Evolutionary conservation across 1,140 invertebrate genomes (phyloP), one percentile per base, ranked within the genome.

Genomic region (Drosophila athabasca): DNA sequence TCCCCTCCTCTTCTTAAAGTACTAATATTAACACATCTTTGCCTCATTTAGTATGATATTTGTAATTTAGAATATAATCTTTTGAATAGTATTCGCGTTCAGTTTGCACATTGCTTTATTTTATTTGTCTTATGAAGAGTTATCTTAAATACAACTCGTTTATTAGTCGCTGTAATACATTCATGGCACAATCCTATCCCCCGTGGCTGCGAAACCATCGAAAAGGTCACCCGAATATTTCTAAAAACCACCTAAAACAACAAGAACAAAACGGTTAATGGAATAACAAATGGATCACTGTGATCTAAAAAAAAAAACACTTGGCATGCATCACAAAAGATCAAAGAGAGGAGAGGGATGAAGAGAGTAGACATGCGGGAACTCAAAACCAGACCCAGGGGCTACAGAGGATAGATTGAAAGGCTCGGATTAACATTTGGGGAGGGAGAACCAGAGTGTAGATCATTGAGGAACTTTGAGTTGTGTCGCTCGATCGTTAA

Each of bases 401-500:
- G 13, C 35, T 39, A 39, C n/a, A 71, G 9, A 69, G 57, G 11
- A 80, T 58, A 80, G 77, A 29, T 49, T 64, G 68, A 29, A 72
- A 49, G 29, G 68, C n/a, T 9, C 46, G 61, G 15, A 35, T 45
- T 39, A 39, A 39, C 35, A 13, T 39, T 19, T 50, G 39, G 59
- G 68, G 62, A 51, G 57, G 50, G 31, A 8, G 64, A 51, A 60
- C 51, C 48, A 43, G 64, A 51, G 48, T 85, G 62, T 61, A 67
- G 50, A 74, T 78, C 75, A 79, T 65, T 71, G 57, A 82, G 70
- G 54, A 87, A 87, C 65, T 88, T 87, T 24, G 89, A 87, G 67
- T 90, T 90, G 58, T 77, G 69, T 66, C 85, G 72, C 80, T 91
- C 84, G 67, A 92, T 90, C 85, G 93, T 94, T 82, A 94, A 92